phyloP scores from a whole-genome alignment of 2,113 vertebrate genomes.

The Platysternon megacephalum region DNA sequence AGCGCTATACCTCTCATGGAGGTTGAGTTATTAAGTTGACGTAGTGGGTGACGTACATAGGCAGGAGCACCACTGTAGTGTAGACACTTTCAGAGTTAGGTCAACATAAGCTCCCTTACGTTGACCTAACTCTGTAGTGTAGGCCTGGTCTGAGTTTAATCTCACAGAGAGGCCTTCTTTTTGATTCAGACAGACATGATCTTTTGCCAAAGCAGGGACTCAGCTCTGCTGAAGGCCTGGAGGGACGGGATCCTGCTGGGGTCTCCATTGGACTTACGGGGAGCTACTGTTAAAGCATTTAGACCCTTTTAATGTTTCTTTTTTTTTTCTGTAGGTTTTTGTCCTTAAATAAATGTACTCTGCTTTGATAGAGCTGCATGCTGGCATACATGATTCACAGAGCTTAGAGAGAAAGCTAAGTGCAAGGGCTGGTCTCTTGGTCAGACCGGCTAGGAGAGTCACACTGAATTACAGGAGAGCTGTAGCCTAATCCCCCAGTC shows the following conservation, averaged over 20 bases:
- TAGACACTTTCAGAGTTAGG: too few species aligned
- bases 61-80: background rate
- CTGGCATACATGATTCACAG: background rate
- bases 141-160: background rate
- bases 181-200: background rate
- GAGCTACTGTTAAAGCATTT: background rate
- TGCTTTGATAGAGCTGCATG: background rate
- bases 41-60: background rate
- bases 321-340: background rate
- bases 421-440: background rate
- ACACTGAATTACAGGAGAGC: background rate
- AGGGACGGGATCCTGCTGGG: background rate
- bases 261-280: background rate
- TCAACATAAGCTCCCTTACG: too few species aligned
- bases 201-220: background rate
- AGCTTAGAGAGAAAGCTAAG: background rate
- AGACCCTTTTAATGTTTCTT: background rate
- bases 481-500: background rate
- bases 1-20: background rate
- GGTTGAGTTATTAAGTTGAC: too few species aligned
- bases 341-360: background rate
- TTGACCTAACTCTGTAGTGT: too few species aligned
- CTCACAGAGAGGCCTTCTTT: background rate
- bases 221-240: background rate
- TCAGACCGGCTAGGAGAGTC: background rate